A percentile compares a stretch with the other conserved stretches of the same genome.
Evolutionary conservation across 1,140 invertebrate species (phyloP).

Genomic region (Euura saliciscinereae): DNA sequence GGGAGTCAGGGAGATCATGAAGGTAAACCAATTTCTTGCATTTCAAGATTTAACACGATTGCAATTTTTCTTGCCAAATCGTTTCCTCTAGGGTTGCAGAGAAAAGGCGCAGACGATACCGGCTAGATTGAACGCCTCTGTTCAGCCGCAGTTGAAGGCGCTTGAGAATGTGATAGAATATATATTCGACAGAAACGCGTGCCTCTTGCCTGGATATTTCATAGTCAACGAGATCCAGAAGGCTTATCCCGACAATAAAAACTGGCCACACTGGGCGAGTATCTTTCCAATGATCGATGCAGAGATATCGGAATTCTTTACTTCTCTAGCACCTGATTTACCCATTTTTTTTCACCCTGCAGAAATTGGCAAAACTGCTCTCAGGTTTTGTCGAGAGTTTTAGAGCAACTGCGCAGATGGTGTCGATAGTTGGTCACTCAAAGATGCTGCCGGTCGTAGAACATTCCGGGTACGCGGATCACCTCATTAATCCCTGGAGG

Average conservation of each 20-base stretch:
- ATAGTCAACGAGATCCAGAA: slow-evolving; percentile 94
- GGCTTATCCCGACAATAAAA: slow-evolving; percentile 79
- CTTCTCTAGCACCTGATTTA: slow-evolving; percentile 13
- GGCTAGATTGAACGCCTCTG: slow-evolving; percentile 74
- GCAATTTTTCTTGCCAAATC: slow-evolving; percentile 13
- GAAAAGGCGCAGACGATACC: slow-evolving; percentile 87
- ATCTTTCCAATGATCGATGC: neutral
- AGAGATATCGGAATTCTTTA: slow-evolving; percentile 12
- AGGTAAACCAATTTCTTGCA: slow-evolving; percentile 61
- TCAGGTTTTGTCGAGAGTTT: slow-evolving; percentile 93
- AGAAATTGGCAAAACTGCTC: slow-evolving; percentile 85
- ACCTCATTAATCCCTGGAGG: slow-evolving; percentile 90
- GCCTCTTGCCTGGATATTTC: slow-evolving; percentile 91
- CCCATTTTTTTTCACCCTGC: slow-evolving; percentile 34
- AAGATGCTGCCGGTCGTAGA: slow-evolving; percentile 94
- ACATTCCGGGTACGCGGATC: slow-evolving; percentile 87
- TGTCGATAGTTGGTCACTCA: slow-evolving; percentile 88
- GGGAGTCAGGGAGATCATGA: slow-evolving; percentile 91
- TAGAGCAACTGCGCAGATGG: slow-evolving; percentile 90
- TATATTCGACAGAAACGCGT: slow-evolving; percentile 92
- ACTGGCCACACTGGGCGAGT: slow-evolving; percentile 90
- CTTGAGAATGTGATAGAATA: slow-evolving; percentile 81
- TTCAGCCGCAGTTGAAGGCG: slow-evolving; percentile 80
- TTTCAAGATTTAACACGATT: neutral
- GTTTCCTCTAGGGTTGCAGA: slow-evolving; percentile 70